These are phyloP conservation scores for Euphysa ruthae DNA, from an alignment of 30 jellyfish, hydroid and myxozoan species.

Conservation along the genomic window DNA sequence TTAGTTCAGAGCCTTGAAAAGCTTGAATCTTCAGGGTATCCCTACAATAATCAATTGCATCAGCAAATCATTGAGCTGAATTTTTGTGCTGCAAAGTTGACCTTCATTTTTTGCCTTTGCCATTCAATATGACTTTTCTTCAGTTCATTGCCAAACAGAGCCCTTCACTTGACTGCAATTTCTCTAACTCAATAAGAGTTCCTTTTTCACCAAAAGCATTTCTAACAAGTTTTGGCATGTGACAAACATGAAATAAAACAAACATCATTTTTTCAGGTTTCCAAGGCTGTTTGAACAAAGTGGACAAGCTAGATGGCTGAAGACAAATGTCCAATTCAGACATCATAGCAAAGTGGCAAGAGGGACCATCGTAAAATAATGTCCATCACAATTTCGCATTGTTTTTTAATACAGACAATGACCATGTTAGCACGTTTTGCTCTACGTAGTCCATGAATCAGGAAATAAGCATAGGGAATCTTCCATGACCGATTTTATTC, in stretches of 20 bases:
- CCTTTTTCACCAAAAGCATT: slow-evolving; percentile 58
- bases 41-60: slow-evolving; percentile 45
- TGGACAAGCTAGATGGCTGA: slow-evolving; percentile 15
- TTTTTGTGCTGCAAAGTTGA: slow-evolving; percentile 56
- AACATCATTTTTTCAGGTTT: slow-evolving; percentile 11
- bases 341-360: slow-evolving; percentile 45
- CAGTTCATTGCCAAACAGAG: slow-evolving; percentile 48
- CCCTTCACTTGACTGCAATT: slow-evolving; percentile 46
- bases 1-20: slow-evolving; percentile 49
- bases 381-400: slow-evolving; percentile 18
- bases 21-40: slow-evolving; percentile 37
- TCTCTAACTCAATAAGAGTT: slow-evolving; percentile 26
- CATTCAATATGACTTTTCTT: slow-evolving; percentile 28
- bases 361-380: slow-evolving; percentile 53
- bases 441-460: slow-evolving; percentile 38
- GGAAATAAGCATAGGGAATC: slow-evolving; percentile 40
- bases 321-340: slow-evolving; percentile 36
- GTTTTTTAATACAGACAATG: slow-evolving; percentile 9
- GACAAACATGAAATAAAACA: slow-evolving; percentile 63
- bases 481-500: too few species aligned
- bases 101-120: slow-evolving; percentile 38
- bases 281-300: slow-evolving; percentile 27
- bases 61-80: slow-evolving; percentile 44
- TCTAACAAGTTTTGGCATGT: slow-evolving; percentile 58
- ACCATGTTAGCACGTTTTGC: slow-evolving; percentile 38